phyloP scores from a whole-genome alignment of 2,797 vertebrate species.

The Hyperoplus lanceolatus region DNA sequence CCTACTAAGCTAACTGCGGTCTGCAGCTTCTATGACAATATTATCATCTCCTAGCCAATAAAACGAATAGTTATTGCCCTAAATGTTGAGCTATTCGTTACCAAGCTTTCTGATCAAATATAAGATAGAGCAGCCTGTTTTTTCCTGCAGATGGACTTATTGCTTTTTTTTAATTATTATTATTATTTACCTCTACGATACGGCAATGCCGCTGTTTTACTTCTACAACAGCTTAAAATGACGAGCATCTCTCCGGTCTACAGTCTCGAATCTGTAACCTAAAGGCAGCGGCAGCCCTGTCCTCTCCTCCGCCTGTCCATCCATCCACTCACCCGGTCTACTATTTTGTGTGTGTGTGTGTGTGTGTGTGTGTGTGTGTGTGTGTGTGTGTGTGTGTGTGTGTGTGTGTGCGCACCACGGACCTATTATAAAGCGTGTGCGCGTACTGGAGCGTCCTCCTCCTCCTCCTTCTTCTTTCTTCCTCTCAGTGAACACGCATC shows the following conservation, averaged over 20 bases:
- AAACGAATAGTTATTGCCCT: not conserved
- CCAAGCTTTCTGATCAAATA: not conserved
- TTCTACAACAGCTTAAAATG: too few species aligned
- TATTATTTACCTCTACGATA: not conserved
- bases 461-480: constrained; percentile 80
- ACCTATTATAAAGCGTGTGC: not conserved
- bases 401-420: not conserved
- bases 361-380: constrained; percentile 2
- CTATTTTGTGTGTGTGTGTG: not conserved
- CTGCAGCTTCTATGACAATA: not conserved
- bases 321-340: constrained; percentile 65
- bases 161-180: not conserved
- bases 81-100: not conserved
- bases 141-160: not conserved
- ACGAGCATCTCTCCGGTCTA: too few species aligned
- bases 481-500: constrained; percentile 74
- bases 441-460: constrained; percentile 68
- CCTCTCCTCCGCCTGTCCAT: constrained; percentile 73
- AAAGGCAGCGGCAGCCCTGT: constrained; percentile 66
- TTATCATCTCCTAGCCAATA: not conserved
- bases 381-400: not conserved
- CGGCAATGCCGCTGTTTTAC: not conserved
- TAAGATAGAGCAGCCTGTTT: not conserved
- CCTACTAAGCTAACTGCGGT: not conserved
- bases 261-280: constrained; percentile 1